Evolutionary conservation across 92 coral and sea anemone species (phyloP).

Genomic region (Ricordea florida): DNA sequence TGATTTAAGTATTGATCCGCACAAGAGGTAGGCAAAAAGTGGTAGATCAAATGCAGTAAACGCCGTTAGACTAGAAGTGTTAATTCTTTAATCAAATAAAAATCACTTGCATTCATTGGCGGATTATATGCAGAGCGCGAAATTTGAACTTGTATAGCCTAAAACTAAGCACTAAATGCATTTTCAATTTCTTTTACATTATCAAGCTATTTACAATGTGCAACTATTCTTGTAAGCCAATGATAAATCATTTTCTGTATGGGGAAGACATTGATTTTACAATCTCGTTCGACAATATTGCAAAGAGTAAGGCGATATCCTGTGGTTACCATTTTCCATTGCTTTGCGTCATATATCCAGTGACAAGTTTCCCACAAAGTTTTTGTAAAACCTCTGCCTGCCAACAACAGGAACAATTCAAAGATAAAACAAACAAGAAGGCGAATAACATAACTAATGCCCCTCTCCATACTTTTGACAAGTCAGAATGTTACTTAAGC

Average conservation of each 20-base stretch:
- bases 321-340: background rate
- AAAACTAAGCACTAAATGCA: background rate
- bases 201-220: background rate
- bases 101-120: background rate
- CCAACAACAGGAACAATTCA: background rate
- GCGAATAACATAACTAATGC: background rate
- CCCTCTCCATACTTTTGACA: too few relatives aligned
- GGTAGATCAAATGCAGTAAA: too few relatives aligned
- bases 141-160: conserved; percentile 6
- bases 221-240: background rate
- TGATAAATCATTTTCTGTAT: background rate
- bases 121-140: background rate
- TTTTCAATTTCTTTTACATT: background rate
- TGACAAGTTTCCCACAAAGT: background rate
- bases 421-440: background rate
- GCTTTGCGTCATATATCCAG: background rate
- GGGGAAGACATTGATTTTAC: conserved; percentile 9
- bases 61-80: too few relatives aligned
- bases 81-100: conserved; percentile 6
- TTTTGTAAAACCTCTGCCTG: background rate
- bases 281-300: background rate
- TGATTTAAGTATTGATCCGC: too few relatives aligned
- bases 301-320: conserved; percentile 7
- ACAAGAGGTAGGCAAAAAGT: too few relatives aligned
- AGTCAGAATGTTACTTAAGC: background rate